Percentiles rank a stretch among this genome's conserved stretches.
Conservation (phyloP, 2,113 vertebrate species). For the Peromyscus maniculatus region DNA sequence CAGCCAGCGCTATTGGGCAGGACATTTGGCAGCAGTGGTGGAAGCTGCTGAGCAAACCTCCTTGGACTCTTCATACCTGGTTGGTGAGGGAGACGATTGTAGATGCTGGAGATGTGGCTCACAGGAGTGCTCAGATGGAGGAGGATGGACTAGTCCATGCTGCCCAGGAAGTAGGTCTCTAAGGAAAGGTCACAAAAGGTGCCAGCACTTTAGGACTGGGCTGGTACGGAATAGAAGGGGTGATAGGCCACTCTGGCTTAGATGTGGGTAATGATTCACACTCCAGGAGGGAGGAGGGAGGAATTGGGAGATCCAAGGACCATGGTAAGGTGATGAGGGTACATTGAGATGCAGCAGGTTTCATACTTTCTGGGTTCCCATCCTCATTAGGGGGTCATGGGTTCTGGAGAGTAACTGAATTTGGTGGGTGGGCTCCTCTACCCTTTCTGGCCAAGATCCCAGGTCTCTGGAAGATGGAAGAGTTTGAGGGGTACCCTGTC, state of each 20-base stretch:
- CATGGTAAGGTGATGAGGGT: fast-evolving
- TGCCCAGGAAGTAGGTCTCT: background rate
- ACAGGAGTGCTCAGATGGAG: background rate
- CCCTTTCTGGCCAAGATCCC: background rate
- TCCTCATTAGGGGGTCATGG: background rate
- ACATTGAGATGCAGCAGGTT: background rate
- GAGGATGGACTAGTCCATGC: background rate
- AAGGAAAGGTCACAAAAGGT: background rate
- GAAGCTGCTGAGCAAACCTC: background rate
- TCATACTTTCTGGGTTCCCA: background rate
- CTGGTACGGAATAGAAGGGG: background rate
- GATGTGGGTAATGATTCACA: background rate
- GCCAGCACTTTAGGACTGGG: background rate
- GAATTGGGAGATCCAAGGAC: background rate
- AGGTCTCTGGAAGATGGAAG: background rate
- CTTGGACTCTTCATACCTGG: background rate
- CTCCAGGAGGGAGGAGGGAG: background rate
- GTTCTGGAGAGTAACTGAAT: background rate
- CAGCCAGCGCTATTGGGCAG: background rate
- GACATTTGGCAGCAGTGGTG: background rate
- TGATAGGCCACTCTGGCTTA: background rate
- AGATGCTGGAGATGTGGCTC: background rate
- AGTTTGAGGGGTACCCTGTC: background rate
- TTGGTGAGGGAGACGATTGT: background rate
- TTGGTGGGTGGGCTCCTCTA: background rate